Evolutionary conservation across 2,888 invertebrate species (phyloP).

Genomic region (Lithosia quadra): DNA sequence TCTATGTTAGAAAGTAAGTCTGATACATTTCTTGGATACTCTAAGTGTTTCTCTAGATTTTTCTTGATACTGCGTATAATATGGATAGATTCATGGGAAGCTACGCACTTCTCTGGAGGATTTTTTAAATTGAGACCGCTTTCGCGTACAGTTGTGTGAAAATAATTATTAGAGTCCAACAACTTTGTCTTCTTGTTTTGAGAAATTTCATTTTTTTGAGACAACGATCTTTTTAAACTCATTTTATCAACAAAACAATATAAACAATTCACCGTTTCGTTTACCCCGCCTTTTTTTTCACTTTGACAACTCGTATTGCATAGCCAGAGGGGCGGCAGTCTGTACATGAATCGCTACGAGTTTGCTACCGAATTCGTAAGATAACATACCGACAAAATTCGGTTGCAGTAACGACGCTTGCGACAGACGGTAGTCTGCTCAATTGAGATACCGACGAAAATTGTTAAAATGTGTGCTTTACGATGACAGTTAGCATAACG

Average conservation of each 20-base stretch:
- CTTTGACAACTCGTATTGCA: too few relatives aligned
- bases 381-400: too few relatives aligned
- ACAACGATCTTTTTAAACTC: slow-evolving; percentile 57
- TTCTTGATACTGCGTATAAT: slow-evolving; percentile 77
- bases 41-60: slow-evolving; percentile 70
- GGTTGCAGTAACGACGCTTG: too few relatives aligned
- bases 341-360: too few relatives aligned
- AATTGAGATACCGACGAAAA: too few relatives aligned
- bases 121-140: slow-evolving; percentile 70
- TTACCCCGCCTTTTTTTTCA: slow-evolving; percentile 9
- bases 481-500: too few relatives aligned
- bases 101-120: slow-evolving; percentile 70
- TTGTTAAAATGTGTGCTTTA: too few relatives aligned
- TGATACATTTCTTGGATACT: slow-evolving; percentile 86
- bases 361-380: too few relatives aligned
- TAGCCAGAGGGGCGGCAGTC: too few relatives aligned
- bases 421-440: too few relatives aligned
- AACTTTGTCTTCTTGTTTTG: slow-evolving; percentile 64
- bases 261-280: neutral
- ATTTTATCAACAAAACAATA: slow-evolving; percentile 26
- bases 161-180: slow-evolving; percentile 55
- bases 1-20: slow-evolving; percentile 76
- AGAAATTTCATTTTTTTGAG: slow-evolving; percentile 53
- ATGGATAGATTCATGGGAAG: slow-evolving; percentile 76
- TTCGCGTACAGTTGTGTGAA: slow-evolving; percentile 65